A percentile compares a stretch with the other conserved stretches of the same genome.
phyloP scores from a whole-genome alignment of 2,113 vertebrate genomes.

The Scomber scombrus region DNA sequence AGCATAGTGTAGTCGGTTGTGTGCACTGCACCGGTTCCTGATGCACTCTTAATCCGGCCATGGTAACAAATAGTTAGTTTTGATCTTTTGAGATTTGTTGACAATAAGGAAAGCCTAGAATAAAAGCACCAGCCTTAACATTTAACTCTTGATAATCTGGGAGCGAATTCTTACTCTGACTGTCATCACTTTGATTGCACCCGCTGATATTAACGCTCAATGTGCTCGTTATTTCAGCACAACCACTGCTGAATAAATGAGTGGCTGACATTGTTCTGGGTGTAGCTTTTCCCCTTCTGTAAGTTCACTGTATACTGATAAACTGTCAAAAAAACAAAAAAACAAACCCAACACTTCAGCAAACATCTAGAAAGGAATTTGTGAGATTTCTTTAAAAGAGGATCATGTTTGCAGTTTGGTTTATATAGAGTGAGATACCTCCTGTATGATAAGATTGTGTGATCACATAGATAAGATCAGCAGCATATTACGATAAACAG shows the following conservation, averaged over 20 bases:
- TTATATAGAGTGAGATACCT: constrained; percentile 3
- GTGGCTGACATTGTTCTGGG: no score
- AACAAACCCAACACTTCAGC: background rate
- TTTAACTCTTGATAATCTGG: background rate
- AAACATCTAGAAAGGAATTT: background rate
- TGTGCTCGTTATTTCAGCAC: background rate
- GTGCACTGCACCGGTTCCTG: no score
- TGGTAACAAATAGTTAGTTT: background rate
- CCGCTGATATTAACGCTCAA: background rate
- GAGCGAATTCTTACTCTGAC: no score
- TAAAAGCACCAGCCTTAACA: background rate
- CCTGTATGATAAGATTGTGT: constrained; percentile 30
- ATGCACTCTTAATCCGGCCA: no score
- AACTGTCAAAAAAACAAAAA: background rate
- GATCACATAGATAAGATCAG: constrained; percentile 44
- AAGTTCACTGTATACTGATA: background rate
- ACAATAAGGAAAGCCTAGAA: background rate
- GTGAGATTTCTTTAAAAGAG: background rate
- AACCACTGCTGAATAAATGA: no score
- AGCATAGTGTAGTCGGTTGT: no score
- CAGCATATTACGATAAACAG: constrained; percentile 65
- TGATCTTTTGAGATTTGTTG: no score
- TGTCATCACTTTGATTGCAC: background rate
- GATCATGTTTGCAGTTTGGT: background rate
- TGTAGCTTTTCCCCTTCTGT: background rate